A percentile compares a stretch with the other conserved stretches of the same genome.
phyloP scores from a whole-genome alignment of 2,888 invertebrate species.

The Cryptocephalus moraei region DNA sequence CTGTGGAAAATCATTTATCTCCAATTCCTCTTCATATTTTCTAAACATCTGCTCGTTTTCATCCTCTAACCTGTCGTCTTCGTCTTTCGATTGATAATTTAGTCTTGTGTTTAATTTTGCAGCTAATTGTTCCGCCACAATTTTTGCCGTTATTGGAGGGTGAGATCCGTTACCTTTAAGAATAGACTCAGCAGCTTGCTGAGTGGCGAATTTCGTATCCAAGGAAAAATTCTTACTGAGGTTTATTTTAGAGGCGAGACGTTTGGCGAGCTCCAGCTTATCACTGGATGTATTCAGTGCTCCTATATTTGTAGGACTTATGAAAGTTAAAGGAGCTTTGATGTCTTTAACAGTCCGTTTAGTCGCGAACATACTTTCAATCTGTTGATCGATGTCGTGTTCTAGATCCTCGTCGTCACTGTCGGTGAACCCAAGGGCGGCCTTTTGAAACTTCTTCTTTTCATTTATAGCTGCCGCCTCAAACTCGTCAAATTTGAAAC shows the following conservation, averaged over 20 bases:
- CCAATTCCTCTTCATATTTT: slow-evolving; percentile 97
- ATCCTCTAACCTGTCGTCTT: slow-evolving; percentile 65
- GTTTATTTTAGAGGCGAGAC: slow-evolving; percentile 81
- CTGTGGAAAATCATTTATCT: slow-evolving; percentile 99
- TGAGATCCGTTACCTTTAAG: slow-evolving; percentile 64
- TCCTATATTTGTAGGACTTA: slow-evolving; percentile 34
- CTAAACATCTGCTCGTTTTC: slow-evolving; percentile 61
- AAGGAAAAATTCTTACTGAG: slow-evolving; percentile 70
- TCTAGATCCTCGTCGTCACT: slow-evolving; percentile 98
- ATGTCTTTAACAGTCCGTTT: slow-evolving; percentile 92
- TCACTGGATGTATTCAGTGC: slow-evolving; percentile 48
- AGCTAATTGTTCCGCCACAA: slow-evolving; percentile 94
- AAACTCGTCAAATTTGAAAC: slow-evolving; percentile 97
- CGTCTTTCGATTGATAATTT: slow-evolving; percentile 93
- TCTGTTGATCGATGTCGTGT: slow-evolving; percentile 95
- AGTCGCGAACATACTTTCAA: slow-evolving; percentile 91
- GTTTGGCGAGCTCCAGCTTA: slow-evolving; percentile 80
- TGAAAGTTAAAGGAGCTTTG: slow-evolving; percentile 46
- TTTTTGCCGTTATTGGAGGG: slow-evolving; percentile 81
- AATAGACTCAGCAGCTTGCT: slow-evolving; percentile 86
- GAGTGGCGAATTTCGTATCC: slow-evolving; percentile 83
- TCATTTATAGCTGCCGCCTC: slow-evolving; percentile 94
- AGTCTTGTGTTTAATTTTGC: slow-evolving; percentile 93
- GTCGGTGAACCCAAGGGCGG: slow-evolving; percentile 85
- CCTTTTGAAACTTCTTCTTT: slow-evolving; percentile 96